A percentile compares a stretch with the other conserved stretches of the same genome.
These are phyloP conservation scores for Diadumene lineata DNA, from an alignment of 92 coral and sea anemone species.

Conservation along the genomic window DNA sequence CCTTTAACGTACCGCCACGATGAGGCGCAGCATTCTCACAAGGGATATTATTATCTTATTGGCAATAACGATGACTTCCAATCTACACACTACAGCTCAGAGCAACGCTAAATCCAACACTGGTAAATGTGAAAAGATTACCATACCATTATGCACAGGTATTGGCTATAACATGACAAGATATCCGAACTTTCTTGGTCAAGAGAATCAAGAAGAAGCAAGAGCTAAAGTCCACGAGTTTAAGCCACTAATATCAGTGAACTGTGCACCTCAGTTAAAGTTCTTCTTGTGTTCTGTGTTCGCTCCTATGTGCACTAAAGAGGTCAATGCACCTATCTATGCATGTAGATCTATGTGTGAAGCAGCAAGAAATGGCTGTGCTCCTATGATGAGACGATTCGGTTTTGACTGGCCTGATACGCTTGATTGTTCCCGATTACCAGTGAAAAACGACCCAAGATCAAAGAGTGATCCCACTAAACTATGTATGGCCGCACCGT, in stretches of 20 bases:
- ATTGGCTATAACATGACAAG: conserved; percentile 91
- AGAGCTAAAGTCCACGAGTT: conserved; percentile 69
- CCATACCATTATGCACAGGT: conserved; percentile 70
- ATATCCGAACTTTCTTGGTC: conserved; percentile 88
- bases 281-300: conserved; percentile 91
- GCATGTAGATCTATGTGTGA: conserved; percentile 91
- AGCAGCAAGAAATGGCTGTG: conserved; percentile 79
- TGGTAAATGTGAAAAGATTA: conserved; percentile 78
- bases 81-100: conserved; percentile 23
- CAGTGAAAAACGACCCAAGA: conserved; percentile 59
- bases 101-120: background rate
- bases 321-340: conserved; percentile 70
- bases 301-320: conserved; percentile 86
- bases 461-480: conserved; percentile 65
- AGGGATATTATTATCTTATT: background rate
- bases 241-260: conserved; percentile 76
- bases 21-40: conserved; percentile 1
- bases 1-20: conserved; percentile 9
- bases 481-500: conserved; percentile 77
- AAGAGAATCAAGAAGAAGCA: conserved; percentile 85
- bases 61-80: background rate
- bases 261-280: conserved; percentile 72
- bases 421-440: conserved; percentile 75
- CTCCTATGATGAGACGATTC: conserved; percentile 73
- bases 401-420: conserved; percentile 96